Base-by-base conservation (phyloP, 2,797 vertebrate genomes). In the Rhadinocentrus ornatus region DNA sequence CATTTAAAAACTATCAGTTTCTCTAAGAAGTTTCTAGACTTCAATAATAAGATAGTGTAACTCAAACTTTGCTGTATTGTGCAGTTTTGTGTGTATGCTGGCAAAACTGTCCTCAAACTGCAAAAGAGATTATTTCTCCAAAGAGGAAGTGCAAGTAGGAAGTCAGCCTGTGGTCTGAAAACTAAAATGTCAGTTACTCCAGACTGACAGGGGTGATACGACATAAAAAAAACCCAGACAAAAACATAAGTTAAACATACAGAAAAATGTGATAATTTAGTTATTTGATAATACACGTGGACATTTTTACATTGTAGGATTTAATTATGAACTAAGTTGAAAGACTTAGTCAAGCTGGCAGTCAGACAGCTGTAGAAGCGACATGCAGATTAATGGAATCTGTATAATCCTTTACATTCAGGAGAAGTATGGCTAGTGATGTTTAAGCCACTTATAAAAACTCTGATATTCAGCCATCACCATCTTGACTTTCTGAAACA, bases 71-170 rank as follows among this genome's bases (percentile, higher is more conserved):
- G 4, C 3, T 68, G 0, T 73, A 62, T 4, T 0, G 2, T 24
- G 2, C 2, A 57, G 22, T 1, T 69, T 26, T 80, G 20, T 66
- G 16, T 56, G 20, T 54, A 3, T 57, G 2, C 16, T 31, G 12
- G 16, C 34, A 53, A 35, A 1, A 4, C 34, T 52, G 56, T 67
- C 75, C 69, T 53, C 54, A 66, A 65, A 58, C 66, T 69, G 68
- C 75, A 29, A 44, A 55, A 57, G 5, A 63, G 58, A 54, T 78
- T 60, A 20, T 73, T 72, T 77, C 65, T 72, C 46, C 60, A 75
- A 82, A 86, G 85, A 93, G 93, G 93, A 95, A 95, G 93, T 91
- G 72, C 69, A 86, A 84, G 86, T 90, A 95, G 94, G 93, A 95
- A 94, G 92, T 88, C 37, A 84, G 81, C 27, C 70, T 72, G 57